Conservation (phyloP, 2,113 vertebrate species). For the Hippocampus mohnikei region DNA sequence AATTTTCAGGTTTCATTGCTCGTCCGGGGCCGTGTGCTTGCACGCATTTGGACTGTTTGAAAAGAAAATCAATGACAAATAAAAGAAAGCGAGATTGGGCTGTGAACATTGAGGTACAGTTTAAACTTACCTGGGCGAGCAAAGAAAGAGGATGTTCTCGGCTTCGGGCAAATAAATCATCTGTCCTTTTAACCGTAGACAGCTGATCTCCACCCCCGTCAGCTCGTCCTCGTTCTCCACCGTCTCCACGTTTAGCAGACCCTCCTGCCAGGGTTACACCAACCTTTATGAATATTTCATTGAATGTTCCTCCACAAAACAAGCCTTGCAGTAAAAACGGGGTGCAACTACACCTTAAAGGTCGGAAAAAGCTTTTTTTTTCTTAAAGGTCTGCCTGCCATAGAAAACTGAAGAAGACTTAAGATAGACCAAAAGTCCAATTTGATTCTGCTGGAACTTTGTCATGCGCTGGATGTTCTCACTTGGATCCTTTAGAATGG, state of each 20-base stretch:
- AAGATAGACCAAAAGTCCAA: not conserved
- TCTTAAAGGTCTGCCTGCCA: too few relatives aligned
- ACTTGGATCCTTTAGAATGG: too few relatives aligned
- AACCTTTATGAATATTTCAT: constrained; percentile 53
- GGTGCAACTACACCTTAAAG: constrained; percentile 14
- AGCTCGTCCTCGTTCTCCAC: constrained; percentile 92
- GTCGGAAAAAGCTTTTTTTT: not conserved
- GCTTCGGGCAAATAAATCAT: constrained; percentile 99
- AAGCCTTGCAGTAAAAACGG: constrained; percentile 18
- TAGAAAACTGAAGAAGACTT: not conserved
- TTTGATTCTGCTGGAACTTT: too few relatives aligned
- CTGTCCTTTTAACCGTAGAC: constrained; percentile 94
- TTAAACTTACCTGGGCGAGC: constrained; percentile 87
- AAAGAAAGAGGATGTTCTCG: constrained; percentile 98
- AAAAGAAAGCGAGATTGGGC: not conserved
- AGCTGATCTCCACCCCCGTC: constrained; percentile 96
- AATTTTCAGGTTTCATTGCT: constrained; percentile 5
- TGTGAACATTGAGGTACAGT: not conserved
- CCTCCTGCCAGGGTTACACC: constrained; percentile 79
- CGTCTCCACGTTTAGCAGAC: constrained; percentile 92
- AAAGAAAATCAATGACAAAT: not conserved
- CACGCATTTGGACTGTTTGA: constrained; percentile 2
- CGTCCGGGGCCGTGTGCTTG: not conserved
- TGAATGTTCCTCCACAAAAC: constrained; percentile 23
- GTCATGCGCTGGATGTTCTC: too few relatives aligned